Conservation (phyloP, 2,888 invertebrate genomes). For the Callinectes sapidus region DNA sequence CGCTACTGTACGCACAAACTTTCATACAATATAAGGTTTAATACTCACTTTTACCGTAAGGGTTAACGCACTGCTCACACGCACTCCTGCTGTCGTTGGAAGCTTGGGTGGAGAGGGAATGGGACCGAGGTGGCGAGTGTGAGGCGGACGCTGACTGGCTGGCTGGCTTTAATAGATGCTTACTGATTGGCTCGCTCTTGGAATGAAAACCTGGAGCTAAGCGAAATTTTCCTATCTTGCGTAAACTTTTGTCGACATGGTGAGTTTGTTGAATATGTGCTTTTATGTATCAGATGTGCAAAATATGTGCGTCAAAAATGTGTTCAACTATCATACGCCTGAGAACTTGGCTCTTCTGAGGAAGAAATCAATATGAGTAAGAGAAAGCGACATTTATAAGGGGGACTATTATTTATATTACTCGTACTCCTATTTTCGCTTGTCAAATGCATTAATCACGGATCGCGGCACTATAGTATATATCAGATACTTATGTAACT, state of each 20-base stretch:
- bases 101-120: constrained; percentile 26
- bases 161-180: neutral
- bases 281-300: neutral
- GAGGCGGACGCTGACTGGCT: constrained; percentile 15
- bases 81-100: neutral
- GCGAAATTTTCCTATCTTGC: constrained; percentile 6
- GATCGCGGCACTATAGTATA: too few relatives aligned
- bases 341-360: neutral
- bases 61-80: neutral
- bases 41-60: constrained; percentile 5
- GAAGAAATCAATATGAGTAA: neutral
- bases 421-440: neutral
- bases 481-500: too few relatives aligned
- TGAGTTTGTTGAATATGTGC: neutral
- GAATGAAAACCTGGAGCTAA: neutral
- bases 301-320: neutral
- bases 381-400: neutral
- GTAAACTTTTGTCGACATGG: constrained; percentile 23
- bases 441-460: too few relatives aligned
- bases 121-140: neutral
- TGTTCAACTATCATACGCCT: neutral
- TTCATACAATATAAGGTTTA: neutral
- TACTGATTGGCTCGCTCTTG: neutral
- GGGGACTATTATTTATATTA: neutral
- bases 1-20: neutral